Base-by-base conservation (phyloP, 2,888 invertebrate species). In the Tolmerus cingulatus region DNA sequence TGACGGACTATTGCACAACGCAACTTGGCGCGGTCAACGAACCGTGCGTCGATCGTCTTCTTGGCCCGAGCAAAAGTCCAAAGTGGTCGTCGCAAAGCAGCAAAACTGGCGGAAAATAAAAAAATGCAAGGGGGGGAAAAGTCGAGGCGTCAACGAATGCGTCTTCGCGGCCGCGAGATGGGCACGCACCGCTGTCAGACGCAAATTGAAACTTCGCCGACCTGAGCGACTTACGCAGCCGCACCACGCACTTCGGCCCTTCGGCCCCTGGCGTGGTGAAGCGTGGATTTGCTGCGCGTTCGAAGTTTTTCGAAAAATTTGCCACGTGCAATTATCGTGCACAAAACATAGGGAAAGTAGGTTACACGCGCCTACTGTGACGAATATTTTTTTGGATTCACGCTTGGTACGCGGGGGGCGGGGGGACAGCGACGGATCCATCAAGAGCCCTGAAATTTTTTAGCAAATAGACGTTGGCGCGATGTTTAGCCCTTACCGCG, bases 301-400 rank as follows among this genome's bases (percentile, higher is more conserved):
- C 81, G 55, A 81, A 81, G 12, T 46, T 81, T 55, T 46, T 19
- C 19, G 27, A 81, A 81, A n/a, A 81, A 81, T 66, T 87, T 82
- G 87, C 81, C 87, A 87, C 87, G 82, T 81, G 87, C 87, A 87
- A 87, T 87, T 82, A 87, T 82, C 81, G 51, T 87, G 82, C 87
- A 87, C 81, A 86, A 76, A 46, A 23, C n/a, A 37, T n/a, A 34
- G 81, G 30, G 87, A 87, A 87, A 87, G 87, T 87, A 81, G 87
- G 87, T 87, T 81, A 87, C 81, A 87, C 87, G 81, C 81, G 87
- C 86, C 16, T 30, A 30, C 55, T 55, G 27, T 30, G 46, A 51
- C 30, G 51, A 23, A 30, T 51, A 5, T 30, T 81, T 81, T 81
- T 43, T 1, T 30, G 14, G 0, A 79, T 46, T 79, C 27, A 30